Base-by-base conservation (phyloP, 1,140 invertebrate genomes). In the Mamestra configurata region DNA sequence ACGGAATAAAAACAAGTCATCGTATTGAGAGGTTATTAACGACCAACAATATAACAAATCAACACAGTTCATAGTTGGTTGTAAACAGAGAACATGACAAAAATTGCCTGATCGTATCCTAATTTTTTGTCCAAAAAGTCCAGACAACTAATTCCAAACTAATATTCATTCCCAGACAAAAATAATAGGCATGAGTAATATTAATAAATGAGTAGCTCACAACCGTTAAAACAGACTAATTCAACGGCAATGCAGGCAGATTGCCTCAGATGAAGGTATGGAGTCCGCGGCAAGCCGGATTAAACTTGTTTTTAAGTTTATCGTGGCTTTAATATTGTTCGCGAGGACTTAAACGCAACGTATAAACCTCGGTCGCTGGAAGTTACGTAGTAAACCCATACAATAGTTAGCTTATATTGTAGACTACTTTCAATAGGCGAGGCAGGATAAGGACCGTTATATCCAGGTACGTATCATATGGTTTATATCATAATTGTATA, bases 231-330 rank as follows among this genome's bases (percentile, higher is more conserved):
- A 84, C 79, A 72, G 79, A 79, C 84, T 90, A 90, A 91, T 91
- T 91, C 86, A 84, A 79, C 85, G 80, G 86, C 88, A 89, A 83
- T 88, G 89, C 87, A 93, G 86, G 85, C 88, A 90, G 84, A 86
- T 92, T 90, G 84, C 81, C 64, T 66, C 81, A 87, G 87, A 90
- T 89, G 85, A 90, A 90, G 89, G 88, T 90, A 90, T 87, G 84
- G 85, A 89, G 81, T 86, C 84, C 86, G 87, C 84, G 89, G 89
- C 83, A 89, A 92, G 87, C 84, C 85, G 89, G 91, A 92, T 93
- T 93, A 89, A 94, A 92, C 86, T 92, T 91, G 90, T 93, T 92
- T 91, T 93, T 92, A 91, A 94, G 90, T 92, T 93, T 92, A 93
- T 92, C 88, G 88, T 83, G 82, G 88, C 89, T 92, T 92, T 92